These are phyloP conservation scores for Cantharis lateralis DNA, from an alignment of 2,888 invertebrate genomes.

Conservation along the genomic window DNA sequence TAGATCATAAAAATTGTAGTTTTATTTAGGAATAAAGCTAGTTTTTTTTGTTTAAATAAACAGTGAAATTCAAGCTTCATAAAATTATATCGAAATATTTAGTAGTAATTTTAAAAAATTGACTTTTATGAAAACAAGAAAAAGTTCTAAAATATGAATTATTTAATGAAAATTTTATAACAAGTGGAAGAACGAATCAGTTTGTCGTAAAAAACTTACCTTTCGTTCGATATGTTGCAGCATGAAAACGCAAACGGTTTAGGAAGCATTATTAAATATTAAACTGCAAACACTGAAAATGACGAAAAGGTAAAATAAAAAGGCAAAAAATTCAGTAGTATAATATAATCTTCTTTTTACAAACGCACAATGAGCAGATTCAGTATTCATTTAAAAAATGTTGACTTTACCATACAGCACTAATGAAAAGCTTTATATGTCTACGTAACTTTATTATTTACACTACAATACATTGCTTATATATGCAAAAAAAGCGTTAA, in stretches of 20 bases:
- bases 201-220: not conserved
- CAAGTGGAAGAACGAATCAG: not conserved
- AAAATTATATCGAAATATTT: not conserved
- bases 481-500: constrained; percentile 25
- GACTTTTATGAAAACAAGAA: not conserved
- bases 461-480: constrained; percentile 34
- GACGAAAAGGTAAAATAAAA: constrained; percentile 26
- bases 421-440: constrained; percentile 34
- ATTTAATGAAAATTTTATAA: not conserved
- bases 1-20: no score
- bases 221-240: constrained; percentile 3
- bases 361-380: constrained; percentile 38
- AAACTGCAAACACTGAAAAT: constrained; percentile 20
- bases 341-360: constrained; percentile 37
- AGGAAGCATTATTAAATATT: constrained; percentile 15
- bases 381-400: constrained; percentile 33
- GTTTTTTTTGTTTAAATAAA: not conserved
- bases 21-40: no score
- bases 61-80: not conserved
- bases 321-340: constrained; percentile 19
- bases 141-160: not conserved
- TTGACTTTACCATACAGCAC: constrained; percentile 33
- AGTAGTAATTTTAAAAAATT: not conserved
- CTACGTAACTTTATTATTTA: constrained; percentile 37
- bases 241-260: constrained; percentile 7